A percentile compares a stretch with the other conserved stretches of the same genome.
Evolutionary conservation across 2,888 invertebrate genomes (phyloP).

Genomic region (Priocnemis perturbator): DNA sequence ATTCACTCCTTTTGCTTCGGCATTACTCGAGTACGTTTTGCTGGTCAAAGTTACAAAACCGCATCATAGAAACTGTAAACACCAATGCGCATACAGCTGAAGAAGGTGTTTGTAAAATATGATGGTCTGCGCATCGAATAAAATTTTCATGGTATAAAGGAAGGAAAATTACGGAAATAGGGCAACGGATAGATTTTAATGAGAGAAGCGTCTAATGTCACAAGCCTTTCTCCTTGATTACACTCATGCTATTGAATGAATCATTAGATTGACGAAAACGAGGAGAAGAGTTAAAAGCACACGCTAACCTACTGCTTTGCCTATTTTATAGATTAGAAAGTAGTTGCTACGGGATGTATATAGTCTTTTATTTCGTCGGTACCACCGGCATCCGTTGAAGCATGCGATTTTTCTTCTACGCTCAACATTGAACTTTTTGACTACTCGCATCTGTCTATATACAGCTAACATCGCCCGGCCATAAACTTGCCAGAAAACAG

Average conservation of each 20-base stretch:
- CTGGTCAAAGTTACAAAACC: neutral
- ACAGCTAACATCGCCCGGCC: no score
- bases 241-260: neutral
- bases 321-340: constrained; percentile 5
- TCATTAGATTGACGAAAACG: constrained; percentile 4
- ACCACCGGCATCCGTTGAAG: no score
- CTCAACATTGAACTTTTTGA: no score
- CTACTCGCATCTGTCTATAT: no score
- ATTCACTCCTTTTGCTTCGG: neutral
- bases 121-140: neutral
- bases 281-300: neutral
- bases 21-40: neutral
- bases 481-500: no score
- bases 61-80: no score
- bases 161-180: neutral
- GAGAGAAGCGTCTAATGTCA: neutral
- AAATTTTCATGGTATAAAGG: neutral
- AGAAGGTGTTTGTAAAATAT: no score
- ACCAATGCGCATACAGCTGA: no score
- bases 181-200: neutral
- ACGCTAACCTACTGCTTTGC: neutral
- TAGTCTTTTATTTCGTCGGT: no score
- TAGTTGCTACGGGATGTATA: neutral
- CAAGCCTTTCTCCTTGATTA: constrained; percentile 1
- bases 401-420: no score